These are phyloP conservation scores for Aselliscus stoliczkanus DNA, from an alignment of 2,797 vertebrate genomes.

Conservation along the genomic window DNA sequence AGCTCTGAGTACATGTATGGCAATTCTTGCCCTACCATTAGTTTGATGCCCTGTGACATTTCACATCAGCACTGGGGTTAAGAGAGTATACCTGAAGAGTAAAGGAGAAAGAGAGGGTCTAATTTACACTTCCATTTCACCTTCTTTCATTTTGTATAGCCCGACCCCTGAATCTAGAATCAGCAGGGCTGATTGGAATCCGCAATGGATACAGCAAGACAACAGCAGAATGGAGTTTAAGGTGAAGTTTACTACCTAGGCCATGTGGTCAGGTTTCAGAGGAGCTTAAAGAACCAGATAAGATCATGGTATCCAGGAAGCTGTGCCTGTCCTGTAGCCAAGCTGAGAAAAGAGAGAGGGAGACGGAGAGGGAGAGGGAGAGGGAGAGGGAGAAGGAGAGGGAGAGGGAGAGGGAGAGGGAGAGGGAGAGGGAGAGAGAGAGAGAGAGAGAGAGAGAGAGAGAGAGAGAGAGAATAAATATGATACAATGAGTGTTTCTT, in stretches of 20 bases:
- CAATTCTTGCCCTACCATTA: background rate
- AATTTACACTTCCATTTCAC: background rate
- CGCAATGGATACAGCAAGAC: background rate
- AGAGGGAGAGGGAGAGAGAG: background rate
- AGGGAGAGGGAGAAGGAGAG: background rate
- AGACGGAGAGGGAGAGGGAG: background rate
- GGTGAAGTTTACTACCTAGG: background rate
- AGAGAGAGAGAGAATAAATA: background rate
- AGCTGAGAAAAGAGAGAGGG: background rate
- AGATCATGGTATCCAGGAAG: background rate
- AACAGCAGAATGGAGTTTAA: background rate
- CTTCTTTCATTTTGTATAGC: background rate
- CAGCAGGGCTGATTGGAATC: background rate
- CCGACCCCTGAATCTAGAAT: background rate
- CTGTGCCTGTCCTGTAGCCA: background rate
- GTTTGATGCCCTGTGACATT: background rate
- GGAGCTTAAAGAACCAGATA: background rate
- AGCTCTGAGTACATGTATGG: background rate
- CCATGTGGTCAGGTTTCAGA: background rate
- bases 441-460: background rate
- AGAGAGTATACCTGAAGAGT: background rate
- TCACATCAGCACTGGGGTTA: background rate
- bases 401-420: background rate
- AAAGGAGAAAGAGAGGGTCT: background rate
- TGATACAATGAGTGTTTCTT: background rate